A percentile compares a stretch with the other conserved stretches of the same genome.
These are phyloP conservation scores for Camponotus fellah DNA, from an alignment of 2,888 invertebrate species.

Conservation along the genomic window DNA sequence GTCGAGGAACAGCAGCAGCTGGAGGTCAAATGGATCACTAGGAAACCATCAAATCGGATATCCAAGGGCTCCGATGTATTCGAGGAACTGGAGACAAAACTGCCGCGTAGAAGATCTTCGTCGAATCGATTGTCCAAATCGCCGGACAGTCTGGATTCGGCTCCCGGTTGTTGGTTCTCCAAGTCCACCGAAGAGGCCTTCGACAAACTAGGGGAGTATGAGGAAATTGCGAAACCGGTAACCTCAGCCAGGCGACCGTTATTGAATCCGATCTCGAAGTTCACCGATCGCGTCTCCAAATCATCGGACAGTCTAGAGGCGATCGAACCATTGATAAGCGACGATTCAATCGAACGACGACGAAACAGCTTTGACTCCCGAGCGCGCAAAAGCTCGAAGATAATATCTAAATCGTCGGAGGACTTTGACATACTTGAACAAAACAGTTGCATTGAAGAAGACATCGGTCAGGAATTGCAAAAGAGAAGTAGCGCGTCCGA, in stretches of 20 bases:
- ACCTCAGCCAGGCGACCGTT: constrained; percentile 65
- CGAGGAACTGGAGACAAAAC: constrained; percentile 78
- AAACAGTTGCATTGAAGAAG: not conserved
- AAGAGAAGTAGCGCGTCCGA: constrained; percentile 82
- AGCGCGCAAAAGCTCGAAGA: constrained; percentile 71
- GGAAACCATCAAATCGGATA: constrained; percentile 76
- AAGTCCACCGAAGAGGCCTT: constrained; percentile 81
- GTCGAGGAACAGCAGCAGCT: constrained; percentile 35
- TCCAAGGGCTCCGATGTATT: constrained; percentile 79
- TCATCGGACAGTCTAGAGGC: constrained; percentile 82
- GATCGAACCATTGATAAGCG: constrained; percentile 77
- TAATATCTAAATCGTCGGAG: constrained; percentile 83
- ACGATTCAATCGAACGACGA: constrained; percentile 76
- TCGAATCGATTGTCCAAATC: constrained; percentile 81
- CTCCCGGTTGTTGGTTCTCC: constrained; percentile 76
- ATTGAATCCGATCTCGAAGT: constrained; percentile 77
- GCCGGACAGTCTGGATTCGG: constrained; percentile 81
- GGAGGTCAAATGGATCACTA: constrained; percentile 69
- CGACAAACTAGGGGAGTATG: constrained; percentile 78
- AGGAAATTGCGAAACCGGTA: constrained; percentile 73
- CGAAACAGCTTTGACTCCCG: constrained; percentile 80
- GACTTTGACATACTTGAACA: constrained; percentile 79
- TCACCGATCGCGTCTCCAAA: constrained; percentile 81
- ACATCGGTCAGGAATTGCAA: constrained; percentile 71
- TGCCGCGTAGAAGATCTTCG: constrained; percentile 79